phyloP scores from a whole-genome alignment of 2,888 invertebrate species.

The Ochropleura plecta region DNA sequence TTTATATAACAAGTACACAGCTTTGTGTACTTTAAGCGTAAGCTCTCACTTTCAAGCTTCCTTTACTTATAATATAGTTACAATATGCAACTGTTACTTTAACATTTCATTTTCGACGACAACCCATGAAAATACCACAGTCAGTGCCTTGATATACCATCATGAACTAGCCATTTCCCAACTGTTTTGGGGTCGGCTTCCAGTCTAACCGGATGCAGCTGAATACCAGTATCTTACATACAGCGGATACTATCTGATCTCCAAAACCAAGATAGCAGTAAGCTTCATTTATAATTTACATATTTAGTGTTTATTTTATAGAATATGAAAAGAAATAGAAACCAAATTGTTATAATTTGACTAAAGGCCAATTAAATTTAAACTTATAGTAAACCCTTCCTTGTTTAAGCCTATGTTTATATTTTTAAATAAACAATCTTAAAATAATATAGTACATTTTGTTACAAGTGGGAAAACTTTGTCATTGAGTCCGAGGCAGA shows the following conservation, averaged over 20 bases:
- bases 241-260: no score
- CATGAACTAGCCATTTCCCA: not conserved
- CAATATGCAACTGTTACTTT: not conserved
- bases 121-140: not conserved
- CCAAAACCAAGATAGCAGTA: no score
- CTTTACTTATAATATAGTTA: constrained; percentile 2
- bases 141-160: not conserved
- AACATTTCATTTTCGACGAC: constrained; percentile 12
- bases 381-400: not conserved
- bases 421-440: no score
- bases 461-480: no score
- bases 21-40: constrained; percentile 3
- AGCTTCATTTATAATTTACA: no score
- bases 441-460: not conserved
- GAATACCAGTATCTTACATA: no score
- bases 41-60: constrained; percentile 12
- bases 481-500: no score
- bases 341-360: not conserved
- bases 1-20: not conserved
- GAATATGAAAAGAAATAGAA: not conserved
- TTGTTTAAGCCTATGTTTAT: no score
- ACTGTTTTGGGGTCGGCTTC: no score
- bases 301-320: not conserved
- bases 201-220: no score
- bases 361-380: not conserved